Evolutionary conservation across 2,888 invertebrate genomes (phyloP).

Genomic region (Ctenicera cuprea): DNA sequence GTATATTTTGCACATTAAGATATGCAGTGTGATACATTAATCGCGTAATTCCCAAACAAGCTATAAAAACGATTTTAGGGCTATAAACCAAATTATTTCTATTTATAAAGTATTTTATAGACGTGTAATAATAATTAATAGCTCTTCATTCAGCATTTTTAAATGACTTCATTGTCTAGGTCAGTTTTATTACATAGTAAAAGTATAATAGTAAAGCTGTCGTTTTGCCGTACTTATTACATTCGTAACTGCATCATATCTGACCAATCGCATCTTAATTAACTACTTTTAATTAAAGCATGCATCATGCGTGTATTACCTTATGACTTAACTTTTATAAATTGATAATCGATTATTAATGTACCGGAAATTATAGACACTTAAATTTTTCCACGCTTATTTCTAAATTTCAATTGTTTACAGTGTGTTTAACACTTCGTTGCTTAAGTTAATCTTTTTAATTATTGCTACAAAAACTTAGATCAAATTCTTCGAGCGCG

Average conservation of each 20-base stretch:
- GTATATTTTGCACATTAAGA: constrained; percentile 34
- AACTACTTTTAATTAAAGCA: constrained; percentile 15
- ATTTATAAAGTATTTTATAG: constrained; percentile 65
- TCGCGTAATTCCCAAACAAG: constrained; percentile 51
- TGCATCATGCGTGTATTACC: constrained; percentile 1
- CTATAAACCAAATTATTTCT: constrained; percentile 62
- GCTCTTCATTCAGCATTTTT: constrained; percentile 69
- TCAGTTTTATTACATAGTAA: constrained; percentile 73
- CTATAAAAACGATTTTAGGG: constrained; percentile 55
- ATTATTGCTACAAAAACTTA: too few species aligned
- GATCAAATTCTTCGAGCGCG: neutral
- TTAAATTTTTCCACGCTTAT: constrained; percentile 13
- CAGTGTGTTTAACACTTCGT: neutral
- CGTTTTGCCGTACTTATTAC: constrained; percentile 54
- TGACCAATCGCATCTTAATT: constrained; percentile 30
- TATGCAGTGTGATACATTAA: constrained; percentile 45
- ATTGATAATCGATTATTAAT: constrained; percentile 24
- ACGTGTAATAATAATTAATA: constrained; percentile 68
- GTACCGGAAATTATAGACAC: constrained; percentile 36
- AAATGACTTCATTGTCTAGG: constrained; percentile 69
- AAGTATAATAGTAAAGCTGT: constrained; percentile 67
- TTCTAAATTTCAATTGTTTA: neutral
- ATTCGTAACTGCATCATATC: constrained; percentile 40
- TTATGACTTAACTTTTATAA: constrained; percentile 7
- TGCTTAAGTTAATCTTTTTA: neutral